Conservation (phyloP, 2,888 invertebrate species). For the Drosophila subsilvestris region DNA sequence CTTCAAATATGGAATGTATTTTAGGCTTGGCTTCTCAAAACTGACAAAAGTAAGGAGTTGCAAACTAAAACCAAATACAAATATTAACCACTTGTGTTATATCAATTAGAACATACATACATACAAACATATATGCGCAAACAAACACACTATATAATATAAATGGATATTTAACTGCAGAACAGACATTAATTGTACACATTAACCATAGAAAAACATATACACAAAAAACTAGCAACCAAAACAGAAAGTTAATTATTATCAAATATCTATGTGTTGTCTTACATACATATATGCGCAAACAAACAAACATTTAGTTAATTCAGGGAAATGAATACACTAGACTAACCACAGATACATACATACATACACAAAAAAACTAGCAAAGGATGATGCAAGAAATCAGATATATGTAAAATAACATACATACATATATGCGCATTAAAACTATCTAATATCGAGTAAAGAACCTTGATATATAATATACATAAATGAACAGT, state of each 20-base stretch:
- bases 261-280: not conserved
- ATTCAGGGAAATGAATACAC: not conserved
- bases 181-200: not conserved
- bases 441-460: no score
- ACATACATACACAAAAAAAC: no score
- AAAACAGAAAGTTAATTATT: conserved; percentile 7
- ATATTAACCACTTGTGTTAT: not conserved
- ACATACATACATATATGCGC: not conserved
- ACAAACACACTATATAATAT: not conserved
- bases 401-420: not conserved
- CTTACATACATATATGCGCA: no score
- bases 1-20: not conserved
- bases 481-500: not conserved
- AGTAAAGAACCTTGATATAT: not conserved
- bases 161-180: not conserved
- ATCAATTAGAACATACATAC: not conserved
- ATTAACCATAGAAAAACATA: not conserved
- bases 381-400: no score
- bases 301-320: no score
- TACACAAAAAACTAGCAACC: not conserved
- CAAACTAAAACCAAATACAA: not conserved
- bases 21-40: not conserved
- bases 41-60: not conserved
- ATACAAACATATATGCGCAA: not conserved
- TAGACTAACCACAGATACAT: not conserved